Evolutionary conservation across 2,888 invertebrate species (phyloP), one percentile per base, ranked within the genome.

Genomic region (Halictus ligatus): DNA sequence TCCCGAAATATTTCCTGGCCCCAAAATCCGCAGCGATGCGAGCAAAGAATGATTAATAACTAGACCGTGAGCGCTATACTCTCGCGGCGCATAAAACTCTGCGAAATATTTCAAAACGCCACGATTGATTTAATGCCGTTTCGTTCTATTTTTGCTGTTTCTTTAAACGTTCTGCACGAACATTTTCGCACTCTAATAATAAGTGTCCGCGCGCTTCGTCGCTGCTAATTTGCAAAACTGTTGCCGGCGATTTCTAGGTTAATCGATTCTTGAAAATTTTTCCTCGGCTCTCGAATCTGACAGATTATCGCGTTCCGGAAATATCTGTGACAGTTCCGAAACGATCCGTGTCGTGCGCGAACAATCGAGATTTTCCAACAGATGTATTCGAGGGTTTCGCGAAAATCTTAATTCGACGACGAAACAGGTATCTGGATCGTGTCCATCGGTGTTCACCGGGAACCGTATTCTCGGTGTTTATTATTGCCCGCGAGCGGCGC

Each of bases 401-500:
- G n/a, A n/a, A 43, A 43, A 69, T 43, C 21, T 21, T 40, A 40
- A 69, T 69, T 21, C 40, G 40, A 6, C 35, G 43, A 43, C 69
- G 6, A 69, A 69, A 4, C 35, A 35, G 21, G 18, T 40, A 54
- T n/a, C 67, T 69, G 67, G 67, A 40, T 69, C 35, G 67, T 40
- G 67, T 18, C 10, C 35, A 40, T 40, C 35, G 67, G 21, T 67
- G 35, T 21, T 35, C 67, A 18, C 67, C 21, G 29, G 8, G 48
- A 7, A n/a, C 15, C 64, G 64, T 25, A 29, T 48, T 29, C 73
- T 8, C 21, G 21, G 50, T 21, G 50, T 48, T 74, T 50, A 50
- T 74, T 74, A 74, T 74, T 74, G 73, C 73, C 35, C 73, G 48
- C 29, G 48, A 74, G 8, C 29, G 48, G 73, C 25, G 72, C 77